These are phyloP conservation scores for Psilopogon haemacephalus DNA, from an alignment of 2,113 vertebrate genomes.

Conservation along the genomic window DNA sequence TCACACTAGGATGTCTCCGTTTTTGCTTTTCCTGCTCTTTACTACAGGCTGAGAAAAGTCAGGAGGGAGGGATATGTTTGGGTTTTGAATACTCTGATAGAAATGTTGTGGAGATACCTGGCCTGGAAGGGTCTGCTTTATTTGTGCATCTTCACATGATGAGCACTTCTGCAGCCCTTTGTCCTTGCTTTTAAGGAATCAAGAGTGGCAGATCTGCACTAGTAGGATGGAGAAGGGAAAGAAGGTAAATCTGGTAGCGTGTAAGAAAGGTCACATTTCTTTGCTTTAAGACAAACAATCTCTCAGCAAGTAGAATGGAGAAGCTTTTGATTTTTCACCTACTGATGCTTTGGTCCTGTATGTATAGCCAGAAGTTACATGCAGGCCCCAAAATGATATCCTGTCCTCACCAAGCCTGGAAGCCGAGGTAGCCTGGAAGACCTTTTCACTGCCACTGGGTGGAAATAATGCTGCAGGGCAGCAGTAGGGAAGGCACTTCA, in stretches of 20 bases:
- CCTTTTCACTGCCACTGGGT: rapidly evolving
- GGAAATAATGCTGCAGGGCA: rapidly evolving
- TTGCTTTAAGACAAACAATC: not conserved
- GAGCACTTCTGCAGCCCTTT: not conserved
- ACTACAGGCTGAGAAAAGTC: rapidly evolving
- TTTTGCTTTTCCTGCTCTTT: not conserved
- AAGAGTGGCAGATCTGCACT: not conserved
- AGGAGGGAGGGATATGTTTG: too few relatives aligned
- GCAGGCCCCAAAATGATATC: rapidly evolving
- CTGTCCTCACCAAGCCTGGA: not conserved
- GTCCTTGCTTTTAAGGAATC: not conserved
- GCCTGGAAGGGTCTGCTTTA: not conserved
- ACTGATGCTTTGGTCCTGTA: not conserved
- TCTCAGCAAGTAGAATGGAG: not conserved
- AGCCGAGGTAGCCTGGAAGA: not conserved
- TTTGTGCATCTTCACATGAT: rapidly evolving
- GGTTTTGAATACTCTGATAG: not conserved
- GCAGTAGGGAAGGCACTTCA: rapidly evolving
- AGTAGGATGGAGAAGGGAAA: not conserved
- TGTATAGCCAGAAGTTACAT: not conserved
- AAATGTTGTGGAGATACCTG: rapidly evolving
- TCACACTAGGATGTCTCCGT: not conserved
- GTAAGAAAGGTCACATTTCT: not conserved
- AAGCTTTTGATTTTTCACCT: not conserved
- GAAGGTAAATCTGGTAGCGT: not conserved